Conservation (phyloP, 1,140 invertebrate species). For the Thaumetopoea pityocampa region DNA sequence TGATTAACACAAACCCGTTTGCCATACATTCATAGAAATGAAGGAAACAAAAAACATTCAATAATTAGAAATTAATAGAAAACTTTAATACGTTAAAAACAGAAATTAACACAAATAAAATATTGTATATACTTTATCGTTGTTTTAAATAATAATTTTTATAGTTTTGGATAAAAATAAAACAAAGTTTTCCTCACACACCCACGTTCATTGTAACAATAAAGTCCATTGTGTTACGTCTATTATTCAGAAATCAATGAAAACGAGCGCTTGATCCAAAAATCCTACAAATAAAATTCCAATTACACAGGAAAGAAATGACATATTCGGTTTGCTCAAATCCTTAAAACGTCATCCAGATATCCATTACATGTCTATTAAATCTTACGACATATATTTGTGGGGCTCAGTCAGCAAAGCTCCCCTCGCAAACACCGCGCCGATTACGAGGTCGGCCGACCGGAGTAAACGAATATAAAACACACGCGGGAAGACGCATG, state of each 20-base stretch:
- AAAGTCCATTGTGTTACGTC: conserved; percentile 8
- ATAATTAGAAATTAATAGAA: too few relatives aligned
- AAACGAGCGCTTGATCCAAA: conserved; percentile 47
- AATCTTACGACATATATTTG: conserved; percentile 75
- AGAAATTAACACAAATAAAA: too few relatives aligned
- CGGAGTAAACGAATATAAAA: conserved; percentile 75
- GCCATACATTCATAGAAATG: too few relatives aligned
- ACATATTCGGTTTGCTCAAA: conserved; percentile 75
- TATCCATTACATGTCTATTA: conserved; percentile 76
- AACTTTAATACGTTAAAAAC: too few relatives aligned
- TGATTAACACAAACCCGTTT: too few relatives aligned
- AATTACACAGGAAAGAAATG: conserved; percentile 66
- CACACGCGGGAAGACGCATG: conserved; percentile 72
- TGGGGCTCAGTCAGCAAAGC: conserved; percentile 68
- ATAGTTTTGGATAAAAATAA: too few relatives aligned
- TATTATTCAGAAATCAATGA: conserved; percentile 12
- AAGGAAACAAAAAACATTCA: too few relatives aligned
- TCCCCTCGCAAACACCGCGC: conserved; percentile 70
- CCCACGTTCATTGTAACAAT: conserved; percentile 5
- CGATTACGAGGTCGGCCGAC: conserved; percentile 68
- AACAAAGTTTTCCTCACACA: too few relatives aligned
- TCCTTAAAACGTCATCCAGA: conserved; percentile 76
- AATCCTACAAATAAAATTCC: conserved; percentile 71
- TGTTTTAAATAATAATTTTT: too few relatives aligned
- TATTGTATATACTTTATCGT: too few relatives aligned